A percentile compares a stretch with the other conserved stretches of the same genome.
phyloP scores from a whole-genome alignment of 1,140 invertebrate genomes.

The Watersipora subatra region DNA sequence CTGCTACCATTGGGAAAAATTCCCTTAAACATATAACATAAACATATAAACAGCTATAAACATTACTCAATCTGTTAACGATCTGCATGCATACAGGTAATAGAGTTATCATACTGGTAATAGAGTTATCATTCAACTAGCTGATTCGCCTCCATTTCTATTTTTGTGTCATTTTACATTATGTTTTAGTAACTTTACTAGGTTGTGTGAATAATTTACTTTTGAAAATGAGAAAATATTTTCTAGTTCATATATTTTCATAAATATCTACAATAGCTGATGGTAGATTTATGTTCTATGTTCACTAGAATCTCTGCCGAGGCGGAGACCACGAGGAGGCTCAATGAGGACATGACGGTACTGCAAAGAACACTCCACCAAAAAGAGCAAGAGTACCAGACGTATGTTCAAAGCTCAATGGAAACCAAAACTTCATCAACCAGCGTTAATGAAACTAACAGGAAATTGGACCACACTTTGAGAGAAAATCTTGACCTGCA shows the following conservation, averaged over 20 bases:
- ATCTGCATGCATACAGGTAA: too few relatives aligned
- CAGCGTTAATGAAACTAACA: neutral
- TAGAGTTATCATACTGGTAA: too few relatives aligned
- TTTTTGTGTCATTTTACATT: too few relatives aligned
- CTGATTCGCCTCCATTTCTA: too few relatives aligned
- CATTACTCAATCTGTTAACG: too few relatives aligned
- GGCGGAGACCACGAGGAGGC: neutral
- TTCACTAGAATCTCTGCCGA: neutral
- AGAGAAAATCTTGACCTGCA: slow-evolving; percentile 1
- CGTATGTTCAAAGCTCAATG: neutral
- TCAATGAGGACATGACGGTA: neutral
- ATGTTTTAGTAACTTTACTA: too few relatives aligned
- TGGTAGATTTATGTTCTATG: neutral
- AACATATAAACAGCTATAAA: neutral
- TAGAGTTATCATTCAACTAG: too few relatives aligned
- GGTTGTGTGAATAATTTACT: too few relatives aligned
- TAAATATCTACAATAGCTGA: neutral
- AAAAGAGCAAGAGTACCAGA: neutral
- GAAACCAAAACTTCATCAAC: neutral
- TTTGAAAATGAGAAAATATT: too few relatives aligned
- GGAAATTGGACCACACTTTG: neutral
- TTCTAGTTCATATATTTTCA: too few relatives aligned
- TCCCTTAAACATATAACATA: neutral
- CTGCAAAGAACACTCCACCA: neutral
- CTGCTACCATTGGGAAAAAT: neutral